Conservation (phyloP, 1,140 invertebrate species). For the Drosophila navojoa region DNA sequence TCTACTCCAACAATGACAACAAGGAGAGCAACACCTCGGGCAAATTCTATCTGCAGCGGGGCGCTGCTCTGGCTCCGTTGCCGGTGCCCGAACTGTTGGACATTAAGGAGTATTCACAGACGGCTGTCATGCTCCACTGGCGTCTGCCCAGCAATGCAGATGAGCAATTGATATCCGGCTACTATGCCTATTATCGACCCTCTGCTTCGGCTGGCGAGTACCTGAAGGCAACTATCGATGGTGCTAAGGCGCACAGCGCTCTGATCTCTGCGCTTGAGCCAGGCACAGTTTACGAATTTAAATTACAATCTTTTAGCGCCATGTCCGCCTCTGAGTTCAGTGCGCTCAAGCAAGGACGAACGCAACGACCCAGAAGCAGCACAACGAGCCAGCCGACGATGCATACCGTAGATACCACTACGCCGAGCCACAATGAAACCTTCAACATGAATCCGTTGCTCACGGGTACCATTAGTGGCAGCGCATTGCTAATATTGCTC, state of each 20-base stretch:
- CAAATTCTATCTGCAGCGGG: constrained; percentile 90
- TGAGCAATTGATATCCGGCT: constrained; percentile 85
- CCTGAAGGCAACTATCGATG: constrained; percentile 91
- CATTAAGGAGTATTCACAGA: constrained; percentile 88
- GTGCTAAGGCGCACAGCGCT: constrained; percentile 87
- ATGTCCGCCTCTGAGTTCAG: constrained; percentile 94
- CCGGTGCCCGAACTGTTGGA: constrained; percentile 90
- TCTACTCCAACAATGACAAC: constrained; percentile 97
- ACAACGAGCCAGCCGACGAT: constrained; percentile 54
- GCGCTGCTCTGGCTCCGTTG: constrained; percentile 86
- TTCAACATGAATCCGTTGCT: constrained; percentile 62
- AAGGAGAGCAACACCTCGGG: constrained; percentile 92
- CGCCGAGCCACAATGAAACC: constrained; percentile 68
- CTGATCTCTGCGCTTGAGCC: constrained; percentile 91
- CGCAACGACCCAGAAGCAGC: constrained; percentile 83
- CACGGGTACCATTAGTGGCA: constrained; percentile 63
- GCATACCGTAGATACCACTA: constrained; percentile 50
- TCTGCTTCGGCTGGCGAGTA: constrained; percentile 92
- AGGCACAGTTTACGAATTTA: constrained; percentile 94
- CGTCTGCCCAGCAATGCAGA: constrained; percentile 47
- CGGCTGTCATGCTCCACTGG: constrained; percentile 91
- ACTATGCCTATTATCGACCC: constrained; percentile 94
- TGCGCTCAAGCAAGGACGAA: constrained; percentile 89
- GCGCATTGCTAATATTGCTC: constrained; percentile 63
- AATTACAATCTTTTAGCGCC: constrained; percentile 94